phyloP scores from a whole-genome alignment of 2,888 invertebrate genomes.

The Balanococcus diminutus region DNA sequence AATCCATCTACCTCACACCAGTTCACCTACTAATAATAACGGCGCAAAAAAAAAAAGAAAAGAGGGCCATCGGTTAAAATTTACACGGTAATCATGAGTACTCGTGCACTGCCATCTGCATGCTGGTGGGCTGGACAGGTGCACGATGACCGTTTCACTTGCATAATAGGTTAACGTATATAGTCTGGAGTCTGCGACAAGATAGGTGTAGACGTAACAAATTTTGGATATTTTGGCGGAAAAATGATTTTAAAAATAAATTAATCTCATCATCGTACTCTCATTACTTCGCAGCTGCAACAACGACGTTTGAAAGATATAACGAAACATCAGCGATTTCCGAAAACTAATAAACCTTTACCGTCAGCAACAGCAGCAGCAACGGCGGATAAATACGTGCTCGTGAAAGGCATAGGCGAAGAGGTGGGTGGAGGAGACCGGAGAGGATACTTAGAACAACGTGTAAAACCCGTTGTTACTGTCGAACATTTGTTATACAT shows the following conservation, averaged over 20 bases:
- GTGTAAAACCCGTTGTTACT: neutral
- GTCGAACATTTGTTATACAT: conserved; percentile 7
- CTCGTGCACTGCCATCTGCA: neutral
- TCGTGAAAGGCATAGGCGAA: neutral
- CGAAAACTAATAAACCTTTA: neutral
- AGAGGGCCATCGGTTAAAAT: neutral
- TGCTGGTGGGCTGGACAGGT: neutral
- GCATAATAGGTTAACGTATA: conserved; percentile 14
- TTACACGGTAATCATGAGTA: neutral
- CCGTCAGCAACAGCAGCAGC: neutral
- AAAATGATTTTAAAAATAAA: neutral
- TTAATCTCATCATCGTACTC: neutral
- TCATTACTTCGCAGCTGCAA: neutral
- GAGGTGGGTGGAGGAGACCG: neutral
- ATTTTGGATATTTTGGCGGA: neutral
- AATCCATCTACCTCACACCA: neutral
- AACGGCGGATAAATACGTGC: neutral
- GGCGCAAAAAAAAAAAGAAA: neutral
- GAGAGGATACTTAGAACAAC: neutral
- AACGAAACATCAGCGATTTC: neutral
- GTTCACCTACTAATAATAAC: neutral
- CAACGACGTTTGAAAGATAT: neutral
- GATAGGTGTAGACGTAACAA: too few relatives aligned
- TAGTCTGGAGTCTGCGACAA: neutral
- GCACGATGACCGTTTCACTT: conserved; percentile 26